Percentiles rank a stretch among this genome's conserved stretches.
Evolutionary conservation across 2,888 invertebrate species (phyloP).

Genomic region (Netelia virgata): DNA sequence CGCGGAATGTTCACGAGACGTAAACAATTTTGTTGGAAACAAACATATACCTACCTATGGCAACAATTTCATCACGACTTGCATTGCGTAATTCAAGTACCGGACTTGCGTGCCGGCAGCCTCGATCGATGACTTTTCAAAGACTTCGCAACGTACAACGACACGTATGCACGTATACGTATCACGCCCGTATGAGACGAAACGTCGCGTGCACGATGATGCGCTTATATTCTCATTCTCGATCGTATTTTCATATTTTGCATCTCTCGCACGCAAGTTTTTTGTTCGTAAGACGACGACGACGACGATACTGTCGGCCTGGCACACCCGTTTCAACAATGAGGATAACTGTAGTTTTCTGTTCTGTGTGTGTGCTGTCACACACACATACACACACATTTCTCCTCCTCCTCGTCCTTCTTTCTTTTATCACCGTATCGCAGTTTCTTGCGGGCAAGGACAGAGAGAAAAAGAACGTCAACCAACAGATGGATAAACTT

Average conservation of each 20-base stretch:
- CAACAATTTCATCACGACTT: not conserved
- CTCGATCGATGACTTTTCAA: conserved; percentile 60
- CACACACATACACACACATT: conserved; percentile 49
- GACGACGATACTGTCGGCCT: conserved; percentile 11
- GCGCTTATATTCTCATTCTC: conserved; percentile 26
- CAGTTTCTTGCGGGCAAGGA: conserved; percentile 20
- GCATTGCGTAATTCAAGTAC: conserved; percentile 19
- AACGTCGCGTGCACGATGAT: conserved; percentile 30
- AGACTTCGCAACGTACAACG: conserved; percentile 18
- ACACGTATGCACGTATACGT: not conserved
- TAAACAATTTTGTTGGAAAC: not conserved
- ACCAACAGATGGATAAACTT: conserved; percentile 78
- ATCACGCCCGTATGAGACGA: conserved; percentile 18
- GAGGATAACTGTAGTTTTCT: conserved; percentile 64
- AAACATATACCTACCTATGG: no score
- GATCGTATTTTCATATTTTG: conserved; percentile 55
- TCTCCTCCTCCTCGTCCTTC: conserved; percentile 57
- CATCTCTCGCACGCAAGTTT: conserved; percentile 59
- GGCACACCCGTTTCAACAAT: conserved; percentile 57
- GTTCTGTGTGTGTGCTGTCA: conserved; percentile 37
- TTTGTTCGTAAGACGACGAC: conserved; percentile 36
- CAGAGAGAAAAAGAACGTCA: conserved; percentile 51
- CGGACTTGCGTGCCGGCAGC: conserved; percentile 45
- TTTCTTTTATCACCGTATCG: conserved; percentile 61
- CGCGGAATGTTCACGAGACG: not conserved